Evolutionary conservation across 2,797 vertebrate species (phyloP), one percentile per base, ranked within the genome.

Genomic region (Silurus lanzhouensis): DNA sequence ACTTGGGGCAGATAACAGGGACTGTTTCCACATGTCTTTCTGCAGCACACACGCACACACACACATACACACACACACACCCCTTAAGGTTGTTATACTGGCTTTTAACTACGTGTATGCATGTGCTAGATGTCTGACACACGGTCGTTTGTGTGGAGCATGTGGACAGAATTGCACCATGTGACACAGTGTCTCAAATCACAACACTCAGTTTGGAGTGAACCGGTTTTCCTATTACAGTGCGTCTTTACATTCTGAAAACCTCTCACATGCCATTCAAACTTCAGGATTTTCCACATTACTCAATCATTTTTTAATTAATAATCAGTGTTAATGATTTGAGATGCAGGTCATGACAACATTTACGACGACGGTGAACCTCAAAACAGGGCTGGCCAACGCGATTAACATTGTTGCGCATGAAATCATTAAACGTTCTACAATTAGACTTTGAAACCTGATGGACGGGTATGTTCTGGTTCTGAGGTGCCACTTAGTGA

Each of bases 1-100:
- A 78, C 76, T 14, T 78, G 27, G 22, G 76, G 76, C 58, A 80
- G 78, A 80, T 80, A 64, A 80, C 58, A 46, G 20, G 60, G 77
- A 80, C 77, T 80, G 77, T 5, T 64, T 80, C 58, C 77, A 80
- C 77, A 80, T 80, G 77, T 52, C 9, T 22, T 57, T 61, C 57
- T 78, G 7, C n/a, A 31, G 20, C 19, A 25, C 12, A 48, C 61
- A 66, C 79, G 31, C 64, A 38, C 27, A 70, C 67, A 70, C 67
- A 27, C 67, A 70, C 71, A 52, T 0, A 74, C 19, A 48, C 20
- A 55, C 71, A 75, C 71, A 67, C 25, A 68, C 3, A 8, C 25
- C 20, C 25, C 44, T 31, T 20, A 60, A 82, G 4, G 27, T 20
- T 9, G 25, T 27, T 68, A 57, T 68, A 55, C 20, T 71, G n/a